phyloP scores from a whole-genome alignment of 2,113 vertebrate genomes.

The Ondatra zibethicus region DNA sequence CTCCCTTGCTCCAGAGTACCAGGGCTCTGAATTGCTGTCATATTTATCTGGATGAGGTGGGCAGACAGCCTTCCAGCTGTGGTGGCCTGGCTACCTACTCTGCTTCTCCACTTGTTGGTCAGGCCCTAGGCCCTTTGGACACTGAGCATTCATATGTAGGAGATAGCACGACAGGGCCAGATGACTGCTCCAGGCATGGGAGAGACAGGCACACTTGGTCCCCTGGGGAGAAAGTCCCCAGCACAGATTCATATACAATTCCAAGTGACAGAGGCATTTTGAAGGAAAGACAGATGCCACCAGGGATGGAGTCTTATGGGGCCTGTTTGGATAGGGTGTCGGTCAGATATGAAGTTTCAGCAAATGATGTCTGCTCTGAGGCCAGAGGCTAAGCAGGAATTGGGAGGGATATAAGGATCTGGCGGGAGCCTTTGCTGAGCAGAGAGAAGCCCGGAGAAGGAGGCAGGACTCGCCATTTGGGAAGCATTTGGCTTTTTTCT shows the following conservation, averaged over 20 bases:
- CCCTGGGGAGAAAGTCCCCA: not conserved
- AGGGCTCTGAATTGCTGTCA: not conserved
- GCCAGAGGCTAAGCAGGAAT: not conserved
- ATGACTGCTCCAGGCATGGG: not conserved
- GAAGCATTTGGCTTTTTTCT: not conserved
- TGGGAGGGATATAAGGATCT: not conserved
- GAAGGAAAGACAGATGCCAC: not conserved
- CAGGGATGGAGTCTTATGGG: not conserved
- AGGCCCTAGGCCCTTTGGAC: not conserved
- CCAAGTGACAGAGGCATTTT: not conserved
- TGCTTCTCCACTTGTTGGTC: not conserved
- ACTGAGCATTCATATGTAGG: not conserved
- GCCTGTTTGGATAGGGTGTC: not conserved
- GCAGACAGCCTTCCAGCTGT: not conserved
- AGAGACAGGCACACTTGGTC: not conserved
- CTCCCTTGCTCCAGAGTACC: not conserved
- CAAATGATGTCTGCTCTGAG: not conserved
- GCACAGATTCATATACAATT: not conserved
- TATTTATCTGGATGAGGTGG: constrained; percentile 13
- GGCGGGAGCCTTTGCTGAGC: not conserved
- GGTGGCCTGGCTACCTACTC: not conserved
- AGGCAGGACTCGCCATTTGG: accelerated
- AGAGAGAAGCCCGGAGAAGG: not conserved
- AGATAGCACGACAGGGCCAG: not conserved
- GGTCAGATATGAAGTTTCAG: not conserved